Evolutionary conservation across 1,140 invertebrate genomes (phyloP).

Genomic region (Drosophila dunni): DNA sequence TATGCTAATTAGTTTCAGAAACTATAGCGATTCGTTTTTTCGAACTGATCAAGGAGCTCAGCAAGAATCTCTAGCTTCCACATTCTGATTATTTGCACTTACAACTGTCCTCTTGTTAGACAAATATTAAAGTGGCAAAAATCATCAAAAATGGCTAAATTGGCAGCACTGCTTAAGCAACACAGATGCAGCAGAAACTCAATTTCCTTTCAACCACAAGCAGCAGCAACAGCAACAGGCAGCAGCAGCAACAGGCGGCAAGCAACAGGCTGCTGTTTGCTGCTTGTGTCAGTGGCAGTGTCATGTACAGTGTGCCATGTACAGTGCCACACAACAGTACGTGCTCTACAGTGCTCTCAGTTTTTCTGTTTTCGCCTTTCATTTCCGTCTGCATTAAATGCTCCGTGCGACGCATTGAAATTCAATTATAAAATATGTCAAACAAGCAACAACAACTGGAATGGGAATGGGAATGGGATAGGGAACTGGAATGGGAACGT

Average conservation of each 20-base stretch:
- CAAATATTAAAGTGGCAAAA: too few species aligned
- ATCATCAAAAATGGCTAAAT: too few species aligned
- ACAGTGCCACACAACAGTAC: too few species aligned
- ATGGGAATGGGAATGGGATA: not conserved
- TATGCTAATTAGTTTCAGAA: too few species aligned
- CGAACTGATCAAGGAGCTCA: too few species aligned
- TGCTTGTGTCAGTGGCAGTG: not conserved
- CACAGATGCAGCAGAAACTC: constrained; percentile 53
- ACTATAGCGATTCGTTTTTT: too few species aligned
- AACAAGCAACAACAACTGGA: constrained; percentile 49
- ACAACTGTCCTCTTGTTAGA: too few species aligned
- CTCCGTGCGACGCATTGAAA: constrained; percentile 53
- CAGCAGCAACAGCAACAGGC: constrained; percentile 50
- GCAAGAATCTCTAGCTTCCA: too few species aligned
- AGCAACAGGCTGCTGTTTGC: constrained; percentile 40
- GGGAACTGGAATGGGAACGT: too few species aligned
- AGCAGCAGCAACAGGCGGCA: constrained; percentile 1
- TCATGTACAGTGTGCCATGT: too few species aligned
- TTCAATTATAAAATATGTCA: constrained; percentile 82
- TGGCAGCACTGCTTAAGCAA: not conserved
- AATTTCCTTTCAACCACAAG: constrained; percentile 60
- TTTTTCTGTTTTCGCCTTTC: constrained; percentile 26
- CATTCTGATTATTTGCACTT: too few species aligned
- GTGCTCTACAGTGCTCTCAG: not conserved
- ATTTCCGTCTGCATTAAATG: constrained; percentile 48